Percentiles rank a stretch among this genome's conserved stretches.
These are phyloP conservation scores for Sesamia nonagrioides DNA, from an alignment of 1,140 invertebrate species.

Conservation along the genomic window DNA sequence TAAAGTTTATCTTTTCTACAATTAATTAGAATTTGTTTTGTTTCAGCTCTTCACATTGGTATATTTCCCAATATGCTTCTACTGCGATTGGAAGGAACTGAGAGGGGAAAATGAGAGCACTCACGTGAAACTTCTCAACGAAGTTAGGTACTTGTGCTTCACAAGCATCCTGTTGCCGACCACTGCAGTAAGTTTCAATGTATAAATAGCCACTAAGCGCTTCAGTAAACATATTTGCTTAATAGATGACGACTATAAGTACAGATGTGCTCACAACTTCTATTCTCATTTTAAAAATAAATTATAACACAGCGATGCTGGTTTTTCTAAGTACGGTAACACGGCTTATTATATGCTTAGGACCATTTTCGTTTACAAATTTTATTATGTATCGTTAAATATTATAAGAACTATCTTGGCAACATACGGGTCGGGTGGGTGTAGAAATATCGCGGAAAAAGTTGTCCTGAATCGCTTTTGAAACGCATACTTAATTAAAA, in stretches of 20 bases:
- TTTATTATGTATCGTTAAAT: no score
- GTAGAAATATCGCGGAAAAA: no score
- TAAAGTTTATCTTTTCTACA: not conserved
- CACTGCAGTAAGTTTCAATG: slow-evolving; percentile 66
- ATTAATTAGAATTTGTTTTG: slow-evolving; percentile 43
- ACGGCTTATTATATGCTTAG: no score
- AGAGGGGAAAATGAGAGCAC: slow-evolving; percentile 48
- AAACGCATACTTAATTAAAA: no score
- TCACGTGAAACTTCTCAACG: slow-evolving; percentile 63
- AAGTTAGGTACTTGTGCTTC: slow-evolving; percentile 65
- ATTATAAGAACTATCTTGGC: no score
- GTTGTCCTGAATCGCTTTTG: no score
- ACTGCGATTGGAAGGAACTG: slow-evolving; percentile 67
- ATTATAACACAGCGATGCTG: no score
- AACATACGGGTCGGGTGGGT: no score
- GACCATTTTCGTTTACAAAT: no score
- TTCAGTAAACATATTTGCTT: slow-evolving; percentile 24
- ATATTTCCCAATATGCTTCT: slow-evolving; percentile 66
- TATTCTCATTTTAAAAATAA: not conserved
- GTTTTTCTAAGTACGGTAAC: no score
- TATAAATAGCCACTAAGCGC: slow-evolving; percentile 35
- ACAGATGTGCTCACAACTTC: not conserved
- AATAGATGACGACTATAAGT: not conserved
- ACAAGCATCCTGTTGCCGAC: slow-evolving; percentile 68
- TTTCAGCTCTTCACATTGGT: slow-evolving; percentile 66